These are phyloP conservation scores for Intellagama lesueurii DNA, from an alignment of 2,797 vertebrate species.

Conservation along the genomic window DNA sequence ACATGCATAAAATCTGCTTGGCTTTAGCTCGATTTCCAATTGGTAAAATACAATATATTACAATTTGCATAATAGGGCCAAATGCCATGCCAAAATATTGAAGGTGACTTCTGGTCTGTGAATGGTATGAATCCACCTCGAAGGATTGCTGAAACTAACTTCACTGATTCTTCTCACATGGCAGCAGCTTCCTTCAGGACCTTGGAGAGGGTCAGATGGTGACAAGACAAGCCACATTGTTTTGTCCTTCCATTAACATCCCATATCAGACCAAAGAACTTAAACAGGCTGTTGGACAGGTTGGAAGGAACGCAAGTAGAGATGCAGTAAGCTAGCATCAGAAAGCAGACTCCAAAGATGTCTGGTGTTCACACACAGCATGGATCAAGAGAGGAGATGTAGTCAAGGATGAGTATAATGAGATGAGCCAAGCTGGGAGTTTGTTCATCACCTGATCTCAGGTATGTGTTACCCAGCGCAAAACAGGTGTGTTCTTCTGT, in stretches of 20 bases:
- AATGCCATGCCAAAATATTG: background rate
- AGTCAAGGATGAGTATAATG: background rate
- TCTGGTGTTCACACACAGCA: too few species aligned
- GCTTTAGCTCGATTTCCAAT: background rate
- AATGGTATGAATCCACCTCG: background rate
- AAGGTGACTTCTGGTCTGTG: background rate
- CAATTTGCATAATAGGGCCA: background rate
- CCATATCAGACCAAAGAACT: background rate
- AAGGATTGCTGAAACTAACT: background rate
- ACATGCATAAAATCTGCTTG: background rate
- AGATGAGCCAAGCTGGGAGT: background rate
- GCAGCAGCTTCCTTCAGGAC: background rate
- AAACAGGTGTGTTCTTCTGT: background rate
- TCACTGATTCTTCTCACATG: background rate
- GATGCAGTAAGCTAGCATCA: background rate
- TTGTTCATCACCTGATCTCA: background rate
- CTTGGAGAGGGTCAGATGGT: background rate
- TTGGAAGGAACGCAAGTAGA: background rate
- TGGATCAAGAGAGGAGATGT: background rate
- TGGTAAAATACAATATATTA: background rate
- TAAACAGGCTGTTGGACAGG: background rate
- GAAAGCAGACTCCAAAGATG: background rate
- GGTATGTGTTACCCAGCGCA: background rate
- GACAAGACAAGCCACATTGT: too few species aligned
- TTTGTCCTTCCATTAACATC: background rate